A percentile compares a stretch with the other conserved stretches of the same genome.
Conservation (phyloP, 2,888 invertebrate genomes). For the Drosophila kambysellisi region DNA sequence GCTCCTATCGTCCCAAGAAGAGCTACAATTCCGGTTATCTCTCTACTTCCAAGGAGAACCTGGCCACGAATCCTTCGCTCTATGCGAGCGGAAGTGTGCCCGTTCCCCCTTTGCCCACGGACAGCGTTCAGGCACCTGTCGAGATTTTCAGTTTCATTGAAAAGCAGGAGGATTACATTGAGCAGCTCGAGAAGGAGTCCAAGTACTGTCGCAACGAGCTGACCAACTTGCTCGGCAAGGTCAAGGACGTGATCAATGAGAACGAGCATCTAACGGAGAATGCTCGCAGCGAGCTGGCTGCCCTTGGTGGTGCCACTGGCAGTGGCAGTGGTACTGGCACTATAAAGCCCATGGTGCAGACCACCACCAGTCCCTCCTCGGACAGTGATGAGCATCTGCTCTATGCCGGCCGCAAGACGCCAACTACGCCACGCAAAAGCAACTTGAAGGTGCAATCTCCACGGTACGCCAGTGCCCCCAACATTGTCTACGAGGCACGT, state of each 20-base stretch:
- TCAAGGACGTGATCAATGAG: slow-evolving; percentile 94
- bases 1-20: slow-evolving; percentile 74
- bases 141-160: slow-evolving; percentile 93
- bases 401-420: slow-evolving; percentile 53
- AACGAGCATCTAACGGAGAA: slow-evolving; percentile 93
- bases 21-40: slow-evolving; percentile 61
- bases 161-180: slow-evolving; percentile 94
- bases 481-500: slow-evolving; percentile 93
- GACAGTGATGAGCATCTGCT: slow-evolving; percentile 85
- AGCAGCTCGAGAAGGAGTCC: slow-evolving; percentile 93
- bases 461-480: slow-evolving; percentile 89
- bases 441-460: slow-evolving; percentile 71
- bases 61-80: slow-evolving; percentile 60
- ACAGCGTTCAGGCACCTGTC: slow-evolving; percentile 86
- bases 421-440: slow-evolving; percentile 65
- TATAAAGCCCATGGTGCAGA: slow-evolving; percentile 18
- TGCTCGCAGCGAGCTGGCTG: slow-evolving; percentile 89
- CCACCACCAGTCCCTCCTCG: slow-evolving; percentile 86
- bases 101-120: slow-evolving; percentile 60
- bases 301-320: slow-evolving; percentile 83
- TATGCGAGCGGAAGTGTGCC: slow-evolving; percentile 58
- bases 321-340: slow-evolving; percentile 51
- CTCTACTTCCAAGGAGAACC: slow-evolving; percentile 80
- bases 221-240: slow-evolving; percentile 91
- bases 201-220: slow-evolving; percentile 93